phyloP scores from a whole-genome alignment of 30 jellyfish, hydroid and myxozoan species.

The Turritopsis dohrnii region DNA sequence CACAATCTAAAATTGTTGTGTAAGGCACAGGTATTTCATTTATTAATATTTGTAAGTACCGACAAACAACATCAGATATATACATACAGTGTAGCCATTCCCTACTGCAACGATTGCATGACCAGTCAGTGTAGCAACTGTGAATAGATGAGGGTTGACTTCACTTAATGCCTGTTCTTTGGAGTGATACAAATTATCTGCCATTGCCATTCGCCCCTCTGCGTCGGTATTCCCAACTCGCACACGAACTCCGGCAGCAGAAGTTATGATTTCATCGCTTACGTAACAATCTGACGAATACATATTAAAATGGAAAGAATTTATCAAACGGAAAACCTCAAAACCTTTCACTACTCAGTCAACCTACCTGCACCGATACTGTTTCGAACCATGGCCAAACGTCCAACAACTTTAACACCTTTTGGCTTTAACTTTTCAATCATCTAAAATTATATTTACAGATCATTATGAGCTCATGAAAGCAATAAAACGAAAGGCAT shows the following conservation, averaged over 20 bases:
- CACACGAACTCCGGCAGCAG: slow-evolving; percentile 95
- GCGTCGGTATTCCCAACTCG: slow-evolving; percentile 98
- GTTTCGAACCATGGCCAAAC: slow-evolving; percentile 92
- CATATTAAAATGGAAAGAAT: neutral
- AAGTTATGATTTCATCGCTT: slow-evolving; percentile 91
- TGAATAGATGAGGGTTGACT: slow-evolving; percentile 83
- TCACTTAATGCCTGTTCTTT: slow-evolving; percentile 68
- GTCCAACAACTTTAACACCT: slow-evolving; percentile 74
- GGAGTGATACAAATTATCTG: slow-evolving; percentile 74
- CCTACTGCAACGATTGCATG: slow-evolving; percentile 90
- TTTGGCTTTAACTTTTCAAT: slow-evolving; percentile 55
- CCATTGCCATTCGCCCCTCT: slow-evolving; percentile 98
- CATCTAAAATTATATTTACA: slow-evolving; percentile 40
- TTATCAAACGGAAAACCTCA: too few species aligned
- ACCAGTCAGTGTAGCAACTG: slow-evolving; percentile 95
- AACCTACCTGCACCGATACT: slow-evolving; percentile 91
- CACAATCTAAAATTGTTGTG: slow-evolving; percentile 14
- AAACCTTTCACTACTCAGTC: neutral
- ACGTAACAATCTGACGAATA: slow-evolving; percentile 69
- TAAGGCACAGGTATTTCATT: too few species aligned
- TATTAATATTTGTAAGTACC: neutral
- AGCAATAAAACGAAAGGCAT: neutral
- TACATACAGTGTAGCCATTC: slow-evolving; percentile 59
- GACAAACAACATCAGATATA: too few species aligned
- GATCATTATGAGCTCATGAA: neutral